phyloP scores from a whole-genome alignment of 1,140 invertebrate genomes.

The Heliconius nattereri region DNA sequence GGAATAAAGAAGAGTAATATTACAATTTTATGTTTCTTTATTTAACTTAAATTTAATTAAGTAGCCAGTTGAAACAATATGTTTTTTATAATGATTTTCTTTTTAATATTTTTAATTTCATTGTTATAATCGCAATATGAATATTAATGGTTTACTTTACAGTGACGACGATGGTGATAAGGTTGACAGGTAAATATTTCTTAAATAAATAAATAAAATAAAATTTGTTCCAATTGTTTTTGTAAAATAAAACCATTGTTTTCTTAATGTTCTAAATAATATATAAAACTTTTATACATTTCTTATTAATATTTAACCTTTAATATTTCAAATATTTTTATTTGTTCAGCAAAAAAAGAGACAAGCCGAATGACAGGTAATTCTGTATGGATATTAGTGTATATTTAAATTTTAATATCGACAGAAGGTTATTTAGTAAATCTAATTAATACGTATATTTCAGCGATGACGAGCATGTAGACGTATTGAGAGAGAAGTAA shows the following conservation, averaged over 20 bases:
- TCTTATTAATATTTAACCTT: too few relatives aligned
- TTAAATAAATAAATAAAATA: not conserved
- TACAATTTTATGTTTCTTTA: not conserved
- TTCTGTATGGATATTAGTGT: not conserved
- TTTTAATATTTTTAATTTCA: not conserved
- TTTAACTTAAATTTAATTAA: too few relatives aligned
- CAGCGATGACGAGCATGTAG: slow-evolving; percentile 23
- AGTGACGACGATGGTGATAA: slow-evolving; percentile 42
- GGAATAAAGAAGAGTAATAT: slow-evolving; percentile 59
- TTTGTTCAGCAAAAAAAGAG: not conserved
- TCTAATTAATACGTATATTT: not conserved
- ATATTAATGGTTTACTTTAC: slow-evolving; percentile 23
- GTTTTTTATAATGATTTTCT: not conserved
- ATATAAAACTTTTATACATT: too few relatives aligned
- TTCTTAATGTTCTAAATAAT: too few relatives aligned
- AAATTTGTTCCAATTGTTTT: not conserved
- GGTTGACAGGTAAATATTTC: slow-evolving; percentile 35
- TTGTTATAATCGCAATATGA: too few relatives aligned
- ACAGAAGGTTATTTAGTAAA: not conserved
- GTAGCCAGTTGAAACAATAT: too few relatives aligned
- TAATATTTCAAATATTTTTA: not conserved
- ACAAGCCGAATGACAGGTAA: slow-evolving; percentile 3
- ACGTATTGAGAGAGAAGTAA: slow-evolving; percentile 24
- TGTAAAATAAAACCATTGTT: too few relatives aligned
- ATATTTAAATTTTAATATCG: not conserved